A percentile compares a stretch with the other conserved stretches of the same genome.
Conservation (phyloP, 2,797 vertebrate species). For the Meriones psammophilus region DNA sequence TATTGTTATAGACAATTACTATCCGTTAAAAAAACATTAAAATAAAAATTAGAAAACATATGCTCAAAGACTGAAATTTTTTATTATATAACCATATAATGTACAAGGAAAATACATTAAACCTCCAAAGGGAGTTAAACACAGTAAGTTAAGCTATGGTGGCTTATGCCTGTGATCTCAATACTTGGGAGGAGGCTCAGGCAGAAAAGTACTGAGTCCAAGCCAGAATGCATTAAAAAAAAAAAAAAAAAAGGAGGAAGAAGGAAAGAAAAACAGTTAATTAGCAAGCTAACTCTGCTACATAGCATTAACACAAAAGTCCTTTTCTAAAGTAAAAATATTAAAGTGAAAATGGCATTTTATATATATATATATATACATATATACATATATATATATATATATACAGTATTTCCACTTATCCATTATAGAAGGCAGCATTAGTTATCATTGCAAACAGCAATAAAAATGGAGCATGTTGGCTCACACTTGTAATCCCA, state of each 20-base stretch:
- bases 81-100: conserved; percentile 26
- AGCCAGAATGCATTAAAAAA: neutral
- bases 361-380: neutral
- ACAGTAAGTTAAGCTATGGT: neutral
- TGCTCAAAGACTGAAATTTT: neutral
- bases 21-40: neutral
- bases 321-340: conserved; percentile 55
- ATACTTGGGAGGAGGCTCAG: neutral
- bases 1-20: neutral
- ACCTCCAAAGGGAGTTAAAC: neutral
- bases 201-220: neutral
- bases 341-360: neutral
- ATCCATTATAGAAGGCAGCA: neutral
- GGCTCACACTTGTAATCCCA: neutral
- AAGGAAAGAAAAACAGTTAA: neutral
- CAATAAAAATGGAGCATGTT: neutral
- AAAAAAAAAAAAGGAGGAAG: neutral
- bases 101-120: conserved; percentile 32
- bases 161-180: neutral
- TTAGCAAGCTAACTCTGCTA: conserved; percentile 15
- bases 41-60: neutral
- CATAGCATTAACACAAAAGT: conserved; percentile 17
- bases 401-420: neutral
- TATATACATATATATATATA: neutral
- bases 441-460: conserved; percentile 12